Evolutionary conservation across 2,797 vertebrate genomes (phyloP), one percentile per base, ranked within the genome.

Genomic region (Gobio occitaniae): DNA sequence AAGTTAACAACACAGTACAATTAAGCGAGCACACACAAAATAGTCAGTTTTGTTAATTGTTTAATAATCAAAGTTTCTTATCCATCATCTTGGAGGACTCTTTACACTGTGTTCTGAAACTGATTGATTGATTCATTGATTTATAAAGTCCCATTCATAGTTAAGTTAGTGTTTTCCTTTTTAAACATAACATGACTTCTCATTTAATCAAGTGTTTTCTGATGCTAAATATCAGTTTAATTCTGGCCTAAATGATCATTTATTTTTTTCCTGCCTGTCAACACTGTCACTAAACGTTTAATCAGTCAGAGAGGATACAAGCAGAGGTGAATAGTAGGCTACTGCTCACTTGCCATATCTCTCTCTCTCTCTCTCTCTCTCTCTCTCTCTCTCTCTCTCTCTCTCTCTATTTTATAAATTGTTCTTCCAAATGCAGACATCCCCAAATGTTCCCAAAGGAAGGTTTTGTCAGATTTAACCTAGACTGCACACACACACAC

Each of bases 361-460:
- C 56, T 38, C 32, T 68, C 32, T 68, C 29, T 36, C 65, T 68
- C 15, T 68, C 29, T 68, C 29, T 38, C 66, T 38, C 32, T 69
- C 32, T 47, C 69, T 47, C 21, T 25, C 41, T 11, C 44, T 48
- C 21, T 25, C 69, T 48, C 44, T n/a, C 38, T 50, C 13, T 29
- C 44, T 48, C 21, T 8, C 6, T 72, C 13, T 29, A 0, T 87
- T 61, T 89, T 82, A 84, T 85, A 86, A 85, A 87, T 92, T 91
- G 92, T 93, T 93, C 90, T 92, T 92, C 90, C 90, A 89, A 85
- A 75, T 44, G 6, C 38, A 70, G 38, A 70, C 41, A n/a, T 70
- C 11, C 68, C 4, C 38, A 70, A 44, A 70, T 70, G 38, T 63
- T 63, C 61, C 61, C 25, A 29, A 63, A 63, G 61, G 38, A 70